Conservation (phyloP, 2,797 vertebrate genomes). For the Lagorchestes hirsutus region DNA sequence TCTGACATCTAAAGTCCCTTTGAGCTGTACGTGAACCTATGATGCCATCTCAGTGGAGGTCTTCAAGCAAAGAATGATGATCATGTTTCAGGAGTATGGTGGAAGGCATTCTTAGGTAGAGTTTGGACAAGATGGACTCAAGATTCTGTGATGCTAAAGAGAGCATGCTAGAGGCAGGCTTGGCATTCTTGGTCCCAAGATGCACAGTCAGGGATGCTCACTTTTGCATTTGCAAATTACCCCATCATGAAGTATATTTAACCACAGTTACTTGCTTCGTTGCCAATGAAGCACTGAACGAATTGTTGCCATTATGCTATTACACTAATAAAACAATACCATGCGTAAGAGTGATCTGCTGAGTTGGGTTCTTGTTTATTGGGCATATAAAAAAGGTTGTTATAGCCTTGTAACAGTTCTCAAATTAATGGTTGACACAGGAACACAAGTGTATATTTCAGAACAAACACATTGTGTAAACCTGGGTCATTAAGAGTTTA, state of each 20-base stretch:
- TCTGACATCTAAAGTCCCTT: background rate
- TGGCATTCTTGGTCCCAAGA: constrained; percentile 2
- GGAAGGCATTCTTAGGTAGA: background rate
- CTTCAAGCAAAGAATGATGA: background rate
- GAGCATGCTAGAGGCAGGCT: background rate
- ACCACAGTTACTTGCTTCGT: constrained; percentile 32
- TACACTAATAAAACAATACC: constrained; percentile 72
- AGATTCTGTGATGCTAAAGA: background rate
- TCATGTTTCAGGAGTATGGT: background rate
- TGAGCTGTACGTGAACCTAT: background rate
- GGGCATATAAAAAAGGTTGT: constrained; percentile 58
- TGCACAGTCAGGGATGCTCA: constrained; percentile 54
- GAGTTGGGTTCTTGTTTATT: constrained; percentile 67
- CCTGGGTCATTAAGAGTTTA: constrained; percentile 55
- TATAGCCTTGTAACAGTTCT: constrained; percentile 59
- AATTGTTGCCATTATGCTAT: constrained; percentile 67
- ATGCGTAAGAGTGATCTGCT: constrained; percentile 61
- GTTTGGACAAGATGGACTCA: background rate
- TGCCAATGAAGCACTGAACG: constrained; percentile 67
- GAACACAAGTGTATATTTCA: constrained; percentile 52
- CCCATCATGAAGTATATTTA: constrained; percentile 47
- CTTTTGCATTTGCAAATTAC: constrained; percentile 67
- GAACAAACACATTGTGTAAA: constrained; percentile 32
- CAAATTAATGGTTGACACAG: constrained; percentile 45
- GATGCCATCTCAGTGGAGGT: background rate